A percentile compares a stretch with the other conserved stretches of the same genome.
Conservation (phyloP, 2,888 invertebrate species). For the Macropis europaea region DNA sequence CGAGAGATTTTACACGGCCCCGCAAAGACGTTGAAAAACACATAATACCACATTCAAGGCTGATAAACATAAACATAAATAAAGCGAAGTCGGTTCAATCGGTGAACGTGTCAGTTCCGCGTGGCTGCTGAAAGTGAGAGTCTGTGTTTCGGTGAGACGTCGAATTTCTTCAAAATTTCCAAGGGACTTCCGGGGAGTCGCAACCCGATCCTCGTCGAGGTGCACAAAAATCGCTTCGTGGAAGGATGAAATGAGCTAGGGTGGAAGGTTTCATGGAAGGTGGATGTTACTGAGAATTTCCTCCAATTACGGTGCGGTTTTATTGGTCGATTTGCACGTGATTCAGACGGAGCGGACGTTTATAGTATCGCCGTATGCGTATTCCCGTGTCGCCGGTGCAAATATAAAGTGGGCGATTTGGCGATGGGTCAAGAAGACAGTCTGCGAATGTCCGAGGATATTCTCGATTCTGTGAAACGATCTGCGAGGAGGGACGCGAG, state of each 20-base stretch:
- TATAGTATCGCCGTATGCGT: constrained; percentile 48
- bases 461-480: constrained; percentile 71
- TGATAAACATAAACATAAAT: no score
- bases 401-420: constrained; percentile 68
- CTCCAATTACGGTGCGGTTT: constrained; percentile 9
- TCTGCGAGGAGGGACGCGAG: constrained; percentile 3
- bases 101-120: neutral
- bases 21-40: no score
- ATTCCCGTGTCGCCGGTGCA: constrained; percentile 49
- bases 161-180: neutral
- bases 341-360: constrained; percentile 37
- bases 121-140: neutral
- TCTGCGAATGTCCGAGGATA: constrained; percentile 73
- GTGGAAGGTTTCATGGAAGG: neutral
- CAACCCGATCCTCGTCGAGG: neutral
- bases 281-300: constrained; percentile 6
- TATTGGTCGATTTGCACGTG: constrained; percentile 34
- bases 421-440: constrained; percentile 73
- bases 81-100: no score
- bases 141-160: neutral
- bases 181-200: neutral
- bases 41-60: no score
- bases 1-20: no score
- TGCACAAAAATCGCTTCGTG: neutral
- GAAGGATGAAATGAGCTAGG: neutral